Evolutionary conservation across 2,888 invertebrate species (phyloP).

Genomic region (Vanessa cardui): DNA sequence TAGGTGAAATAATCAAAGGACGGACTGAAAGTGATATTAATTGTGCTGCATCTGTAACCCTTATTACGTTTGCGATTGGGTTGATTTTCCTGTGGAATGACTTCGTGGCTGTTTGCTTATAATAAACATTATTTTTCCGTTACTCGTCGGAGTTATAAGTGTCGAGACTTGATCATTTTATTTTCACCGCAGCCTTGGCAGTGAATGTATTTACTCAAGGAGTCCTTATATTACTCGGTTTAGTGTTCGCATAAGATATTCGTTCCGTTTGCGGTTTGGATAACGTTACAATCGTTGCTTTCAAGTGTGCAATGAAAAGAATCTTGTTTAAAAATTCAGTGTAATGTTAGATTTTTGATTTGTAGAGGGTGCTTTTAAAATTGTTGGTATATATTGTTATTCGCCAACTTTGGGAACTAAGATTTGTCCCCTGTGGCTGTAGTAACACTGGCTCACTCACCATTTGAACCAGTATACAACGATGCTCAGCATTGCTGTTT

Average conservation of each 20-base stretch:
- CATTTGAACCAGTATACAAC: too few species aligned
- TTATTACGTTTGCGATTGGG: constrained; percentile 10
- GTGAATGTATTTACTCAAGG: constrained; percentile 54
- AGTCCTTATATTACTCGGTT: constrained; percentile 41
- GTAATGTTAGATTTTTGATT: too few species aligned
- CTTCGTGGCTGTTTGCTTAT: background rate
- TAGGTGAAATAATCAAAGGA: constrained; percentile 34
- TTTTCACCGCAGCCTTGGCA: constrained; percentile 63
- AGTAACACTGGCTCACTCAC: too few species aligned
- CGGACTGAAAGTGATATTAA: constrained; percentile 11
- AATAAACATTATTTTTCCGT: too few species aligned
- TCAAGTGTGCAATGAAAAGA: too few species aligned
- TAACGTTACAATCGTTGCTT: constrained; percentile 26
- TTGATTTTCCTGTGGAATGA: constrained; percentile 16
- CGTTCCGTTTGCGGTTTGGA: constrained; percentile 31
- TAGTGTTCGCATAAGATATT: constrained; percentile 30
- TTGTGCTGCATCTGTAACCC: constrained; percentile 2
- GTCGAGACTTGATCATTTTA: constrained; percentile 45
- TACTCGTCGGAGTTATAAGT: constrained; percentile 1
- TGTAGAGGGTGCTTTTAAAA: too few species aligned
- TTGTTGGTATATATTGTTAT: too few species aligned
- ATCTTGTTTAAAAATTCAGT: too few species aligned
- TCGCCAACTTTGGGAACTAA: too few species aligned
- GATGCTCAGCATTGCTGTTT: too few species aligned
- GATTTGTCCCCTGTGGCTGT: too few species aligned